Evolutionary conservation across 2,797 vertebrate genomes (phyloP).

Genomic region (Iguana delicatissima): DNA sequence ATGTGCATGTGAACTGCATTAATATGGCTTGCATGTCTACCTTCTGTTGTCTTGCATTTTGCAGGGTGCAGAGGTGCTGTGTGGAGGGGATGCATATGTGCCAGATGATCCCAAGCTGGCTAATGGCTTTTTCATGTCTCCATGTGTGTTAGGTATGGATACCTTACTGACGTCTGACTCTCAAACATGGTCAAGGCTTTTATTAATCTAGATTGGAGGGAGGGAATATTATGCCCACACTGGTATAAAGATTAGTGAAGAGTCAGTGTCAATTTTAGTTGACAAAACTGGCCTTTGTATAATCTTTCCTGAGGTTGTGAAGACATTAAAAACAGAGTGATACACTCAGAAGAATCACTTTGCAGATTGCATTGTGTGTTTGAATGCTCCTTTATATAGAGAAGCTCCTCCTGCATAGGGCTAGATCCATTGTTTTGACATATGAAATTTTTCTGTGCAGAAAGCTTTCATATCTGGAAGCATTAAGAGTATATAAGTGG

Average conservation of each 20-base stretch:
- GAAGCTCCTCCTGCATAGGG: not conserved
- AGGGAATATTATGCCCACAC: not conserved
- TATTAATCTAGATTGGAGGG: not conserved
- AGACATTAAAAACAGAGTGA: not conserved
- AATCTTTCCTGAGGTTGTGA: not conserved
- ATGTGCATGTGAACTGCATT: not conserved
- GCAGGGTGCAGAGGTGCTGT: constrained; percentile 92
- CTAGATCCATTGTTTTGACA: not conserved
- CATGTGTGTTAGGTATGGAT: constrained; percentile 89
- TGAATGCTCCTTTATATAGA: not conserved
- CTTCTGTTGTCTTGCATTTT: constrained; percentile 46
- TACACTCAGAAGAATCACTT: not conserved
- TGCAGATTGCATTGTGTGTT: not conserved
- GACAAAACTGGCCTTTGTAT: not conserved
- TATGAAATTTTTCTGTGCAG: not conserved
- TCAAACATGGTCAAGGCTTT: not conserved
- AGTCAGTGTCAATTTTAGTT: not conserved
- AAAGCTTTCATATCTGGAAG: not conserved
- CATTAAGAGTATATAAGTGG: too few relatives aligned
- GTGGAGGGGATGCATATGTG: constrained; percentile 87
- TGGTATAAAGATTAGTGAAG: not conserved
- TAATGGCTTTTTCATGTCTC: constrained; percentile 90
- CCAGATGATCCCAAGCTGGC: constrained; percentile 91
- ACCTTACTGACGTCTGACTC: not conserved
- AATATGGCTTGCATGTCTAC: not conserved